phyloP scores from a whole-genome alignment of 2,888 invertebrate species.

The Ferdinandea cuprea region DNA sequence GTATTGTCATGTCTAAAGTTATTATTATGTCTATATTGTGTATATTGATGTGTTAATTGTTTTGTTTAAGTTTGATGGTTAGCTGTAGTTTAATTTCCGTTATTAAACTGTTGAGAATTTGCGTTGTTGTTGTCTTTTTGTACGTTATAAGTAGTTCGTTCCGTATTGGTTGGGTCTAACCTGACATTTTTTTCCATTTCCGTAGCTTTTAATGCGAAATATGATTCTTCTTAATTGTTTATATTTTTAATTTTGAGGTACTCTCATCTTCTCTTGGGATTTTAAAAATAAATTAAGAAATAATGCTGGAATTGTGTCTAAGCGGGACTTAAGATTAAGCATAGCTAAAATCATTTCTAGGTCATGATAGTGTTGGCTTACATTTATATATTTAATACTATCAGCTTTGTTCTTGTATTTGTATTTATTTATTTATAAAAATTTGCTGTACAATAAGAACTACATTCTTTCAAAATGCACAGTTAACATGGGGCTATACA shows the following conservation, averaged over 20 bases:
- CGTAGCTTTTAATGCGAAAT: slow-evolving; percentile 1
- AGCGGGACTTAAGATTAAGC: slow-evolving; percentile 19
- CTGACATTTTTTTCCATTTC: slow-evolving; percentile 17
- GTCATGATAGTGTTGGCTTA: slow-evolving; percentile 40
- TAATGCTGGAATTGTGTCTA: slow-evolving; percentile 25
- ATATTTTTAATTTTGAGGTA: slow-evolving; percentile 11
- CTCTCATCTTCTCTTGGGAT: slow-evolving; percentile 15
- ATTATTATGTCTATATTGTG: slow-evolving; percentile 15
- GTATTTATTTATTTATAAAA: too few relatives aligned
- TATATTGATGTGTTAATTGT: not conserved
- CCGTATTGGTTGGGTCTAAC: not conserved
- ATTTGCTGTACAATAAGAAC: too few relatives aligned
- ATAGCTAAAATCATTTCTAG: slow-evolving; percentile 25
- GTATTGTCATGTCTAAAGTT: slow-evolving; percentile 13
- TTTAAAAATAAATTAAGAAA: slow-evolving; percentile 26
- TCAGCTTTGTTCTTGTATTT: slow-evolving; percentile 31
- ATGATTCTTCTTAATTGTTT: not conserved
- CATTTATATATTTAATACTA: slow-evolving; percentile 20
- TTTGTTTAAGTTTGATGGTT: slow-evolving; percentile 3
- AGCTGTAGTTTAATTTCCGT: slow-evolving; percentile 13
- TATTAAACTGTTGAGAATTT: slow-evolving; percentile 9
- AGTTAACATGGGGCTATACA: too few relatives aligned
- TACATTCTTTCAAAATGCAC: too few relatives aligned
- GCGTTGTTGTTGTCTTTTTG: not conserved
- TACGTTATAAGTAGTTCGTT: slow-evolving; percentile 6